phyloP scores from a whole-genome alignment of 2,113 vertebrate species.

The Paramisgurnus dabryanus region DNA sequence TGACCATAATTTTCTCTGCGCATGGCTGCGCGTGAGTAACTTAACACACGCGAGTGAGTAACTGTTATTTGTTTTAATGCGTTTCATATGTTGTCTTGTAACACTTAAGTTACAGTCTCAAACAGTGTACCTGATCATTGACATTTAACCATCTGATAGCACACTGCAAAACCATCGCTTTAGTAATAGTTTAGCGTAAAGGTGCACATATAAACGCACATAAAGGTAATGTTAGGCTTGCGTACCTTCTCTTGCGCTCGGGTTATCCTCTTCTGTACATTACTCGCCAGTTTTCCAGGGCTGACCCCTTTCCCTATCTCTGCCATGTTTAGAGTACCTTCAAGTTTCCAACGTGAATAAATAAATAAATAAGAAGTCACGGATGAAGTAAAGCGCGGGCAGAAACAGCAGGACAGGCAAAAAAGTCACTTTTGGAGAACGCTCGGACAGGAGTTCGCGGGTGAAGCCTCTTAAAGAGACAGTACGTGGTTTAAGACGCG shows the following conservation, averaged over 20 bases:
- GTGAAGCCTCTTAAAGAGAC: slow-evolving; percentile 49
- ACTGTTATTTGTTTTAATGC: background rate
- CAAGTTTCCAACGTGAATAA: slow-evolving; percentile 36
- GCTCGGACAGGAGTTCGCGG: slow-evolving; percentile 6
- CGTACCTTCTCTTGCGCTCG: slow-evolving; percentile 96
- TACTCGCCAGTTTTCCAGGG: slow-evolving; percentile 92
- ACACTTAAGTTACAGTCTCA: no score
- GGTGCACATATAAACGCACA: background rate
- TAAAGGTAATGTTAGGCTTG: background rate
- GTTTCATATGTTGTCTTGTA: background rate
- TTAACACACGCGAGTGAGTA: no score
- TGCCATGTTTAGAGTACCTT: slow-evolving; percentile 76
- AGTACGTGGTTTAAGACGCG: background rate
- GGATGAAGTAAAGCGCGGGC: slow-evolving; percentile 21
- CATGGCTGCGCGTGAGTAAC: no score
- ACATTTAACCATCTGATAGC: background rate
- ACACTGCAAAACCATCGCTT: background rate
- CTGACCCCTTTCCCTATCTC: slow-evolving; percentile 93
- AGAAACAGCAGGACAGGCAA: background rate
- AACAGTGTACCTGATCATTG: background rate
- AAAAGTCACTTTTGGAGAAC: background rate
- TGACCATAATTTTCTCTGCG: no score
- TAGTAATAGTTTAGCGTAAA: background rate
- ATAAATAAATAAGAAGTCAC: slow-evolving; percentile 7
- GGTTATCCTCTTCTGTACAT: slow-evolving; percentile 92